Conservation (phyloP, 2,113 vertebrate species). For the Clinocottus analis region DNA sequence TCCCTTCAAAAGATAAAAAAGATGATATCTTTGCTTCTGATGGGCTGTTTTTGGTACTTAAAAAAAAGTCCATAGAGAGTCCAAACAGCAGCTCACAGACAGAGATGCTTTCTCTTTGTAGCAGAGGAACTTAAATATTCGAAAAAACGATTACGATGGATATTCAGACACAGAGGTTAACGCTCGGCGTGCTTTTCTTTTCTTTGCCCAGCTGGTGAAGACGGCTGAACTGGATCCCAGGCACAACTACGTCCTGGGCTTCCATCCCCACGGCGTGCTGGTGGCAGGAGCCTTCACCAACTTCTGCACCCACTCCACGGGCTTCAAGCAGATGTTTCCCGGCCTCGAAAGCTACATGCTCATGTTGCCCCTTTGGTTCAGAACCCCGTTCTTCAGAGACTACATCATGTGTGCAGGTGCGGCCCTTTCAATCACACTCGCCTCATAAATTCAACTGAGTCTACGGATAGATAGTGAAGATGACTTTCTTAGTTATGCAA, state of each 20-base stretch:
- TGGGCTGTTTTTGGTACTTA: neutral
- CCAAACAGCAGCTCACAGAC: neutral
- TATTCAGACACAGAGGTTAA: neutral
- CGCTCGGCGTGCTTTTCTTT: neutral
- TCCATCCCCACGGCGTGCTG: slow-evolving; percentile 93
- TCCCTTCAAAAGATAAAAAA: too few relatives aligned
- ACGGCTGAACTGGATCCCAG: slow-evolving; percentile 89
- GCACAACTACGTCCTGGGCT: slow-evolving; percentile 91
- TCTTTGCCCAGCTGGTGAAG: slow-evolving; percentile 88
- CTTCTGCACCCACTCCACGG: slow-evolving; percentile 89
- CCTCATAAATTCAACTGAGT: neutral
- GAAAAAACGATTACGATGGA: neutral
- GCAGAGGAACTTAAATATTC: neutral
- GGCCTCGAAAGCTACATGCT: slow-evolving; percentile 88
- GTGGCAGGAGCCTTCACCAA: slow-evolving; percentile 89
- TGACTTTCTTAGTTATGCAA: neutral
- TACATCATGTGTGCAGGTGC: slow-evolving; percentile 90
- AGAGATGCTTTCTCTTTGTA: neutral
- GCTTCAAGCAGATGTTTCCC: slow-evolving; percentile 86
- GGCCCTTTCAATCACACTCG: neutral
- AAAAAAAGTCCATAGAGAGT: too few relatives aligned
- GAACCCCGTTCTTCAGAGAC: slow-evolving; percentile 91
- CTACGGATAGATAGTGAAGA: neutral
- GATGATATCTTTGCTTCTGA: too few relatives aligned
- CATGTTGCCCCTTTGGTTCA: slow-evolving; percentile 93